Conservation (phyloP, 2,797 vertebrate species). For the Squalus acanthias region DNA sequence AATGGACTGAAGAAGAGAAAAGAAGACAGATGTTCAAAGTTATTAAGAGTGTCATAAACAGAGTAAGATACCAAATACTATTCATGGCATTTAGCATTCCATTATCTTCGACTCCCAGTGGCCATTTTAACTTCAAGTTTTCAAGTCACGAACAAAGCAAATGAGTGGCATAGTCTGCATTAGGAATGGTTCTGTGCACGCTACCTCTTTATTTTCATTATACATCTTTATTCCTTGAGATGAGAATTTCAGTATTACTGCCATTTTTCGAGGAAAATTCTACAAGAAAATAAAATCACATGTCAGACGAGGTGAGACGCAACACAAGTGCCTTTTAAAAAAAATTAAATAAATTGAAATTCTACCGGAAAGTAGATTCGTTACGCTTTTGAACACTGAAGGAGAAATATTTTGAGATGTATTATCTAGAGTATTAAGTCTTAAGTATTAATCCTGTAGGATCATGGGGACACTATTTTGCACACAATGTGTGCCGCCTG, state of each 20-base stretch:
- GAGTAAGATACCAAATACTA: background rate
- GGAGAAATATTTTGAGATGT: background rate
- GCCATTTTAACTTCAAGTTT: background rate
- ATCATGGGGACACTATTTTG: background rate
- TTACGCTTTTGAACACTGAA: background rate
- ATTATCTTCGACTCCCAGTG: background rate
- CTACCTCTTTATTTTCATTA: constrained; percentile 73
- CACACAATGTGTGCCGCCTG: background rate
- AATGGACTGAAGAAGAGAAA: background rate
- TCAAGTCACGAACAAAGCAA: background rate
- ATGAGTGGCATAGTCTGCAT: background rate
- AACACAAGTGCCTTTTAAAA: background rate
- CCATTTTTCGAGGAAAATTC: constrained; percentile 41
- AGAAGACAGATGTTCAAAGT: background rate
- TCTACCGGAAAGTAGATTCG: background rate
- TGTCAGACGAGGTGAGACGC: background rate
- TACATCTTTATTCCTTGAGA: constrained; percentile 88
- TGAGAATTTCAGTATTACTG: constrained; percentile 80
- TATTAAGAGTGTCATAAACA: background rate
- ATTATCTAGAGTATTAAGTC: background rate
- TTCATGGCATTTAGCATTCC: background rate
- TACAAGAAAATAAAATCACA: constrained; percentile 27
- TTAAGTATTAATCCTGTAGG: background rate
- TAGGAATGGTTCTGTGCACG: constrained; percentile 1
- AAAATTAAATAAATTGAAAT: background rate